These are phyloP conservation scores for Sebastes hubbsi DNA, from an alignment of 2,797 vertebrate species.

Conservation along the genomic window DNA sequence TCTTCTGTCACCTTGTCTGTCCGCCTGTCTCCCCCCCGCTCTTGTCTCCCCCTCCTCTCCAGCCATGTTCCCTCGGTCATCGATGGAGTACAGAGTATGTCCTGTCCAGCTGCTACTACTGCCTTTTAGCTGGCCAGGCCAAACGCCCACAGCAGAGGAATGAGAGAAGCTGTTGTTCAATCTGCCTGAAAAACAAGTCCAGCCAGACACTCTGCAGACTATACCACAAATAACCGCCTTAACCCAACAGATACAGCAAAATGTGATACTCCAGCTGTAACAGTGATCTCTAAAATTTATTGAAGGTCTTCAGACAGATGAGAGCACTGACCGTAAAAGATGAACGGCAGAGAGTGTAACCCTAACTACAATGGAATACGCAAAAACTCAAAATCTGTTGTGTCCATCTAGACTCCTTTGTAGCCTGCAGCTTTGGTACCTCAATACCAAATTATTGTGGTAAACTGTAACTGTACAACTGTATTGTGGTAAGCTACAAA, in stretches of 20 bases:
- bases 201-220: conserved; percentile 40
- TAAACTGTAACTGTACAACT: background rate
- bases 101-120: conserved; percentile 54
- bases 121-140: conserved; percentile 37
- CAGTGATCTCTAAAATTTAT: background rate
- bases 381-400: background rate
- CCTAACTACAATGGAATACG: background rate
- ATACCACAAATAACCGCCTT: background rate
- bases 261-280: conserved; percentile 19
- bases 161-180: conserved; percentile 65
- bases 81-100: conserved; percentile 34
- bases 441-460: background rate
- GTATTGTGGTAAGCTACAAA: background rate
- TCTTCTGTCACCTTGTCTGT: conserved; percentile 57
- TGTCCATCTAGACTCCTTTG: background rate
- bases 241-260: conserved; percentile 9
- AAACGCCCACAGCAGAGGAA: conserved; percentile 61
- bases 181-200: conserved; percentile 48
- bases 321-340: background rate
- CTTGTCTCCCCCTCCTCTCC: conserved; percentile 21
- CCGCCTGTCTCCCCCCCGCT: conserved; percentile 15
- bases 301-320: background rate
- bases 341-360: background rate
- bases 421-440: background rate
- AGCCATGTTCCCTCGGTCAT: conserved; percentile 32